Evolutionary conservation across 2,113 vertebrate genomes (phyloP).

Genomic region (Cephalopterus ornatus): DNA sequence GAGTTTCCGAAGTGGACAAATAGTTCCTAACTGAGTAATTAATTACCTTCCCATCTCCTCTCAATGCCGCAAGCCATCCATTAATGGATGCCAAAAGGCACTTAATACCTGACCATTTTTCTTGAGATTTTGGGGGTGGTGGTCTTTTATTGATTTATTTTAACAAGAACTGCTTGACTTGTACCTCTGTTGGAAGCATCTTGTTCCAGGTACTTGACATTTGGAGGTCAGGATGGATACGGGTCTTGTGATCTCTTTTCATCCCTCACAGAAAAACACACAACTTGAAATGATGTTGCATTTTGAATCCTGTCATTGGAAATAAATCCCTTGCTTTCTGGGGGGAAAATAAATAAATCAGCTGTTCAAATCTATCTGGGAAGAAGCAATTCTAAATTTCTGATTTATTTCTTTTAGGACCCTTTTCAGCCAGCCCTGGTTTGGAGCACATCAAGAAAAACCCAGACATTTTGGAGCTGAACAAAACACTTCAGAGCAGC

Average conservation of each 20-base stretch:
- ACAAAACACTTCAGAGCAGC: not conserved
- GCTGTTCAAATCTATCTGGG: not conserved
- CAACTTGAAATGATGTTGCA: not conserved
- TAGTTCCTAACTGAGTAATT: conserved; percentile 39
- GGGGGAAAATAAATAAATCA: not conserved
- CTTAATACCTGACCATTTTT: not conserved
- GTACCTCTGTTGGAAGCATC: not conserved
- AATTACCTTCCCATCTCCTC: not conserved
- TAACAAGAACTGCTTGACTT: not conserved
- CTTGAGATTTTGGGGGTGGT: not conserved
- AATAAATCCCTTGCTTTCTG: not conserved
- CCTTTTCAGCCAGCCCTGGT: not conserved
- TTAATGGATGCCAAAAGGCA: conserved; percentile 17
- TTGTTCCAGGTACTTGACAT: conserved; percentile 32
- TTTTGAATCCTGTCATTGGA: conserved; percentile 29
- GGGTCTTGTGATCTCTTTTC: not conserved
- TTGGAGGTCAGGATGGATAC: not conserved
- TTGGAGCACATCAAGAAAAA: not conserved
- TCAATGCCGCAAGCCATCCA: not conserved
- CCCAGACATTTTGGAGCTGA: not conserved
- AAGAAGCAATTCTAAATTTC: not conserved
- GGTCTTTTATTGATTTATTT: conserved; percentile 22
- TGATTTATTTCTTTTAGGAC: conserved; percentile 1
- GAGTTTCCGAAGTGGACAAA: conserved; percentile 26
- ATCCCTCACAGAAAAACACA: not conserved